Percentiles rank a stretch among this genome's conserved stretches.
phyloP scores from a whole-genome alignment of 2,888 invertebrate species.

The Apantesis nais region DNA sequence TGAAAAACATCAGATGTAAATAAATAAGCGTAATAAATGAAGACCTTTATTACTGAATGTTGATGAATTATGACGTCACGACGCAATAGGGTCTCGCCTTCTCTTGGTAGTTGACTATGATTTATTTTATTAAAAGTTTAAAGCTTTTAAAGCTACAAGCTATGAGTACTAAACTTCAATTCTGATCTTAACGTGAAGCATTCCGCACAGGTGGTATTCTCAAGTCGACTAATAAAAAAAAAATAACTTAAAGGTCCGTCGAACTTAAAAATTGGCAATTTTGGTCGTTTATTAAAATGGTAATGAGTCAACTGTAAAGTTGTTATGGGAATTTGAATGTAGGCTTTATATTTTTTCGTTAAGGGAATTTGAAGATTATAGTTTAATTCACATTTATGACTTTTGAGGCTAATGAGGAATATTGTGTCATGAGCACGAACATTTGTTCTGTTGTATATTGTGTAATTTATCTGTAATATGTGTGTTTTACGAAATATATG shows the following conservation, averaged over 20 bases:
- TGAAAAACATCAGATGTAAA: not conserved
- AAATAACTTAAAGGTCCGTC: constrained; percentile 58
- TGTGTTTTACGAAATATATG: too few relatives aligned
- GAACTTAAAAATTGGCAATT: constrained; percentile 56
- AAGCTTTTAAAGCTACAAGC: too few relatives aligned
- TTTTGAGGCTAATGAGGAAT: not conserved
- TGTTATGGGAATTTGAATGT: constrained; percentile 42
- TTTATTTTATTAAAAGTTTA: not conserved
- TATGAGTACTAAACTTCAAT: constrained; percentile 32
- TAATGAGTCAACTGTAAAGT: constrained; percentile 48
- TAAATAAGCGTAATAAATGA: not conserved
- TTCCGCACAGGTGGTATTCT: constrained; percentile 54
- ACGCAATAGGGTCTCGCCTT: not conserved
- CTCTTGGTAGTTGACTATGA: not conserved
- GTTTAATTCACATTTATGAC: constrained; percentile 5
- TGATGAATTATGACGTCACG: not conserved
- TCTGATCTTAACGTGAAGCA: constrained; percentile 38
- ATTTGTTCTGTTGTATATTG: too few relatives aligned
- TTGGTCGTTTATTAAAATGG: constrained; percentile 62
- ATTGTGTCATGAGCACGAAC: too few relatives aligned
- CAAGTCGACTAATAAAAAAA: constrained; percentile 60
- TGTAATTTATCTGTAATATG: too few relatives aligned
- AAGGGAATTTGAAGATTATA: constrained; percentile 20
- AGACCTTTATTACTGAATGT: not conserved
- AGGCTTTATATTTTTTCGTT: constrained; percentile 21